Evolutionary conservation across 2,888 invertebrate genomes (phyloP).

Genomic region (Lasioglossum leucozonium): DNA sequence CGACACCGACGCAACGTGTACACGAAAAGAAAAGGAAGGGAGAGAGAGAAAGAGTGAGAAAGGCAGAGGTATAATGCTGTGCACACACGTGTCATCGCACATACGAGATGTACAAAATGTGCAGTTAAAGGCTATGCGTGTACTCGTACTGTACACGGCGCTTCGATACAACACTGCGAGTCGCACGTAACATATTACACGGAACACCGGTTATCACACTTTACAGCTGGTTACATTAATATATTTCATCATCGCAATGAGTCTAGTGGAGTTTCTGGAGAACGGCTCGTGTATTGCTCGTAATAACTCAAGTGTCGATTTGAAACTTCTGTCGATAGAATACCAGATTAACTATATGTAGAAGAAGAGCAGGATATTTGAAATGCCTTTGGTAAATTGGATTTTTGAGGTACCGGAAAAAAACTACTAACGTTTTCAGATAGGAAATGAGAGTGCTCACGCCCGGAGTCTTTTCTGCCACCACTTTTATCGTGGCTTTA

Average conservation of each 20-base stretch:
- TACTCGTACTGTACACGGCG: slow-evolving; percentile 12
- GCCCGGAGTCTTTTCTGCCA: too few relatives aligned
- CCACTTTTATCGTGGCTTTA: too few relatives aligned
- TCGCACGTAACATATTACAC: slow-evolving; percentile 36
- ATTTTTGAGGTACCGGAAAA: too few relatives aligned
- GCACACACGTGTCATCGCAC: slow-evolving; percentile 25
- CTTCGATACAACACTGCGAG: neutral
- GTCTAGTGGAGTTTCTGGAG: slow-evolving; percentile 31
- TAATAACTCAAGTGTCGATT: neutral
- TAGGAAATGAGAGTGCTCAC: too few relatives aligned
- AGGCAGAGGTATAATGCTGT: slow-evolving; percentile 23
- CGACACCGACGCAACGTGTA: slow-evolving; percentile 38
- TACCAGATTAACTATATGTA: too few relatives aligned
- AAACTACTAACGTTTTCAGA: too few relatives aligned
- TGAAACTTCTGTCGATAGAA: too few relatives aligned
- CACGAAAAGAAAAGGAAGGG: neutral
- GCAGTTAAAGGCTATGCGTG: slow-evolving; percentile 24
- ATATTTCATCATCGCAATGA: slow-evolving; percentile 45
- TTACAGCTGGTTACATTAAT: slow-evolving; percentile 27
- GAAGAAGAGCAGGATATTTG: too few relatives aligned
- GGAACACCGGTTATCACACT: slow-evolving; percentile 31
- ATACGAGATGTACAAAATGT: slow-evolving; percentile 37
- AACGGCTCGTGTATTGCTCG: neutral
- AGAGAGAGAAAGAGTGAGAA: neutral
- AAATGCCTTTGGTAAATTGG: too few relatives aligned